Evolutionary conservation across 1,140 invertebrate genomes (phyloP), one percentile per base, ranked within the genome.

Genomic region (Phymastichus coffea): DNA sequence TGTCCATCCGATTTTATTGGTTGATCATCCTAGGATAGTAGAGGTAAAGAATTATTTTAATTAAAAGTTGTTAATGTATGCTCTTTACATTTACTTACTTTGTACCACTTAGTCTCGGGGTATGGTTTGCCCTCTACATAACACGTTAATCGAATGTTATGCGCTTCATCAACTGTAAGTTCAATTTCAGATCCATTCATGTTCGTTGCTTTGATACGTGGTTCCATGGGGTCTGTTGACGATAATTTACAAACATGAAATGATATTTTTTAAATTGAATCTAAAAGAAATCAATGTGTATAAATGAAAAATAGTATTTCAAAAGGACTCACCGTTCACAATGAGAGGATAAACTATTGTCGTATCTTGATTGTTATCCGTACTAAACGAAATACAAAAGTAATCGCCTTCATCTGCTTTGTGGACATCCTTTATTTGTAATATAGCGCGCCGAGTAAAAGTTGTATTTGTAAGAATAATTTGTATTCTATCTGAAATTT

Each of bases 51-150:
- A n/a, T n/a, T n/a, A n/a, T n/a, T n/a, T n/a, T n/a, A n/a, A n/a
- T n/a, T 57, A 63, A 61, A 48, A 60, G 57, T n/a, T 35, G 25
- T 61, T 26, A 8, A 19, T 63, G 14, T 14, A 37, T n/a, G n/a
- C n/a, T n/a, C n/a, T n/a, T n/a, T n/a, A n/a, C 26, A 44, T 37
- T 60, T 7, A 28, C 49, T 52, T 72, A 79, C 78, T 62, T 79
- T 80, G 8, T 68, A 77, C 79, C 79, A 80, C 0, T 61, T 65
- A 4, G 77, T 54, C 9, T 15, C 58, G 6, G 79, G 78, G 49
- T 43, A 62, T 4, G 79, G 79, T 61, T 71, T 73, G 38, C 78
- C 79, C 20, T 52, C 28, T 2, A 58, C 68, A 14, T 61, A 44
- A 61, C 79, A 80, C 4, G 61, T 61, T 2, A 80, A 67, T 7